These are phyloP conservation scores for Australoheros scitulus DNA, from an alignment of 2,113 vertebrate species.

Conservation along the genomic window DNA sequence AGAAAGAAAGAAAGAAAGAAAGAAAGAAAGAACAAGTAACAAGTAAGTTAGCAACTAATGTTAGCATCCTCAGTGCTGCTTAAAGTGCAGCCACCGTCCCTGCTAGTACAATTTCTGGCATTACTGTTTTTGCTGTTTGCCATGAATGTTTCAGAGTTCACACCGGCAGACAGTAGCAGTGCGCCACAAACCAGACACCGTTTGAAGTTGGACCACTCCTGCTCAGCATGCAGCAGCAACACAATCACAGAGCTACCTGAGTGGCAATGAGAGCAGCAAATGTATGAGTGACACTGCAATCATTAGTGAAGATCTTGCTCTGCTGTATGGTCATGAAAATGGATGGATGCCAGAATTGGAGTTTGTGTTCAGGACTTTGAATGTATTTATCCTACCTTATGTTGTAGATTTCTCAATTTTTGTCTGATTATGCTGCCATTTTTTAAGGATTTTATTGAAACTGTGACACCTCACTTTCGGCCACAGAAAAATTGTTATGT, in stretches of 20 bases:
- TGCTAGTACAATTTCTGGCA: not conserved
- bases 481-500: not conserved
- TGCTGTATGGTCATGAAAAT: not conserved
- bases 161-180: not conserved
- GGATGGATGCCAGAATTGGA: not conserved
- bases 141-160: not conserved
- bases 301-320: not conserved
- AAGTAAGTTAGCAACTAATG: not conserved
- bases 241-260: not conserved
- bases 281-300: not conserved
- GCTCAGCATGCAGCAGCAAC: not conserved
- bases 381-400: not conserved
- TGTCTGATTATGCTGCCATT: no score
- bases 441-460: not conserved
- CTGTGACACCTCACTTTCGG: not conserved
- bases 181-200: no score
- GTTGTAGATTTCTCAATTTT: not conserved
- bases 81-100: not conserved
- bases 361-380: not conserved
- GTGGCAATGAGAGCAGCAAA: not conserved
- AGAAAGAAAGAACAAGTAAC: not conserved
- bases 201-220: not conserved
- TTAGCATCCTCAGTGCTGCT: not conserved
- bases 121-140: not conserved
- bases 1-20: not conserved